Evolutionary conservation across 2,888 invertebrate genomes (phyloP), one percentile per base, ranked within the genome.

Genomic region (Venusia cambrica): DNA sequence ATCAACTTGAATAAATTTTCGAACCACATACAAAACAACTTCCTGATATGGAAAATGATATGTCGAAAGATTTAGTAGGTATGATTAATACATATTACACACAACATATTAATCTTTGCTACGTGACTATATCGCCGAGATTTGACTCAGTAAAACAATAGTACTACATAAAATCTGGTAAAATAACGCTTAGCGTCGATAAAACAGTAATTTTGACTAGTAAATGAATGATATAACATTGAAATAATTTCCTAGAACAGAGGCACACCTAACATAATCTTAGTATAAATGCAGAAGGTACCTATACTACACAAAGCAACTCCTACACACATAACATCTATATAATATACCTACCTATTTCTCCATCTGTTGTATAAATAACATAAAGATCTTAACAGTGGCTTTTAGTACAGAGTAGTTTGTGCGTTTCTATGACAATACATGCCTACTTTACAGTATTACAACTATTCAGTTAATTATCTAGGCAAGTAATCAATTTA

Each of bases 361-460:
- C 28, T 33, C 22, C 5, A 34, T 25, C 26, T 37, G 40, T 38
- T 29, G 13, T 21, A 26, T 34, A 49, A 52, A 41, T 47, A 59
- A 50, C 38, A 40, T 52, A 61, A 58, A 38, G 8, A 33, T 61
- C 50, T 62, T 56, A 54, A 55, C 51, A 60, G 52, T 57, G 51
- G 57, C 43, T 57, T 57, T 37, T 37, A 35, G 53, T 69, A 67
- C 57, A 65, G 54, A 63, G 51, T 63, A 61, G 56, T 58, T 78
- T 79, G 80, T 79, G 79, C 80, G 80, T 76, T 59, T 79, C 69
- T 74, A 76, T 78, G n/a, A n/a, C n/a, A n/a, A n/a, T 71, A 72
- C 62, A 51, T 63, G 45, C 33, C 77, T 78, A 79, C 75, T 31
- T 34, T 31, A n/a, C n/a, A n/a, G n/a, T 26, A 34, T 14, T 25